These are phyloP conservation scores for Tichodroma muraria DNA, from an alignment of 2,113 vertebrate species.

Conservation along the genomic window DNA sequence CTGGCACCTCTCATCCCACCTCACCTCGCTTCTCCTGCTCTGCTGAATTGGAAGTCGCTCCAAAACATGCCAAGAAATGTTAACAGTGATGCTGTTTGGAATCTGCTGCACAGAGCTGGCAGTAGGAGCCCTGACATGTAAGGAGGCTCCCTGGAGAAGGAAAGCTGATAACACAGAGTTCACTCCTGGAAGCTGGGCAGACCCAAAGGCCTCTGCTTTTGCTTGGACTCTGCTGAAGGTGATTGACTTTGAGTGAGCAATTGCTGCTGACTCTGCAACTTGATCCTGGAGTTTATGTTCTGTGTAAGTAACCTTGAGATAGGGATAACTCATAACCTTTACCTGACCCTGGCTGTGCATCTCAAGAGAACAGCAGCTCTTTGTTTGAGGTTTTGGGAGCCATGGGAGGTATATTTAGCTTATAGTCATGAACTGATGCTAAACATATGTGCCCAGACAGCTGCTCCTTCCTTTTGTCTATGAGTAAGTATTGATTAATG, in stretches of 20 bases:
- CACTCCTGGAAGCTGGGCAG: background rate
- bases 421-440: slow-evolving; percentile 17
- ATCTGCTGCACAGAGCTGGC: background rate
- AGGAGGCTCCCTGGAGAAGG: background rate
- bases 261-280: slow-evolving; percentile 54
- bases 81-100: background rate
- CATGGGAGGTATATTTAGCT: slow-evolving; percentile 31
- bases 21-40: background rate
- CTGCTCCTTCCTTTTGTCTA: background rate
- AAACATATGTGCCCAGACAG: slow-evolving; percentile 31
- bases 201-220: slow-evolving; percentile 28
- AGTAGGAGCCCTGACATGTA: background rate
- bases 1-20: background rate
- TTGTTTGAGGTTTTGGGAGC: slow-evolving; percentile 55
- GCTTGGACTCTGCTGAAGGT: slow-evolving; percentile 22
- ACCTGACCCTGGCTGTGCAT: slow-evolving; percentile 54
- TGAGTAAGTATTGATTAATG: slow-evolving; percentile 26
- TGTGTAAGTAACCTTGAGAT: slow-evolving; percentile 60
- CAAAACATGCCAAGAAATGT: background rate
- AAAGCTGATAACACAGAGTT: background rate
- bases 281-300: slow-evolving; percentile 48
- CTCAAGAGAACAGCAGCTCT: slow-evolving; percentile 56
- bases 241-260: slow-evolving; percentile 59
- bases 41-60: background rate
- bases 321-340: slow-evolving; percentile 58